Evolutionary conservation across 2,797 vertebrate genomes (phyloP), one percentile per base, ranked within the genome.

Genomic region (Pangasius djambal): DNA sequence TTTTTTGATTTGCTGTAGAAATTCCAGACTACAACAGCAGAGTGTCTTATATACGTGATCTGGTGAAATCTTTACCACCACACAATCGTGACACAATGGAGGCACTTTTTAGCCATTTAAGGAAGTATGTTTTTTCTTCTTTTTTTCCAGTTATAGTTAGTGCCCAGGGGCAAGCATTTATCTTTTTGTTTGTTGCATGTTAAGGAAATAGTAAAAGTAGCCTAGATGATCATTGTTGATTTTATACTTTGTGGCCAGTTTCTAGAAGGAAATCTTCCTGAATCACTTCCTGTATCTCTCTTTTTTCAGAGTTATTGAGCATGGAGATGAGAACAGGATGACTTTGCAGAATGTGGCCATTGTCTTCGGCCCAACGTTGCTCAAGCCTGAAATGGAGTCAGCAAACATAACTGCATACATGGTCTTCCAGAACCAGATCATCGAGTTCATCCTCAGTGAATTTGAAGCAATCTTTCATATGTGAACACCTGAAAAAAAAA

Each of bases 371-470:
- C 98, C 98, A 69, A 99, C 98, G 0, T 95, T 99, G 89, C 97
- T 99, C 75, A 96, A 96, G 34, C 97, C 98, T 0, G 97, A 97
- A 88, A 93, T 81, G 0, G 98, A 99, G 93, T 96, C 96, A 0
- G 72, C 91, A n/a, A 99, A 96, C 95, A 97, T 99, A 92, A 94
- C 98, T 59, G 96, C 98, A 96, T 95, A 97, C 95, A 99, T 98
- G 97, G 97, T 98, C 91, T 99, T 97, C 93, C 98, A 99, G 96
- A 99, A 98, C 96, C 98, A 99, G 95, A 97, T 99, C 69, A 98
- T 99, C 82, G 98, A 99, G 92, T 96, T 97, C 86, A 95, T 99
- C 92, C 96, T 99, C 81, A 97, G 96, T 40, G 96, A 98, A 83
- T 98, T 96, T 25, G 74, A 96, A 2, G 91, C 93, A 12, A 95